phyloP scores from a whole-genome alignment of 1,140 invertebrate species.

The Drosophila dunni region DNA sequence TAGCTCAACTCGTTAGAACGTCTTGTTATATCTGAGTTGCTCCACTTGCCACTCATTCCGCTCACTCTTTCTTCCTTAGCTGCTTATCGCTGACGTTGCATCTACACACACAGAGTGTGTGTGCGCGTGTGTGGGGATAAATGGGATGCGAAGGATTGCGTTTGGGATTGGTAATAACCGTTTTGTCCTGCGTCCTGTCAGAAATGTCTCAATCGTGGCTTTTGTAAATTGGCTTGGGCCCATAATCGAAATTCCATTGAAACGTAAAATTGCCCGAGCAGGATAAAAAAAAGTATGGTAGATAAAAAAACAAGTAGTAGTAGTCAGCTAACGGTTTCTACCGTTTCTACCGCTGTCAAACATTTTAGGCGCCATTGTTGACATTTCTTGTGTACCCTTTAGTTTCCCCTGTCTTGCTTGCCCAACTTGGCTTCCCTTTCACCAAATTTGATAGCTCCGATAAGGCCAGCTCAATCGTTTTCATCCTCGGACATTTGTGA shows the following conservation, averaged over 20 bases:
- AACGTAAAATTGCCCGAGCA: slow-evolving; percentile 70
- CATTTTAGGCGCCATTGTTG: slow-evolving; percentile 58
- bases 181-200: slow-evolving; percentile 67
- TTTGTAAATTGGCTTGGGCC: slow-evolving; percentile 70
- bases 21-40: slow-evolving; percentile 60
- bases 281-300: slow-evolving; percentile 11
- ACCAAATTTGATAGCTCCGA: slow-evolving; percentile 30
- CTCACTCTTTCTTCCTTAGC: not conserved
- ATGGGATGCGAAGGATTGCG: slow-evolving; percentile 55
- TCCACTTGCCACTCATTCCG: slow-evolving; percentile 17
- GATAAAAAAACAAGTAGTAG: slow-evolving; percentile 30
- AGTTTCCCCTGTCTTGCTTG: slow-evolving; percentile 6
- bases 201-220: slow-evolving; percentile 76
- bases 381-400: slow-evolving; percentile 52
- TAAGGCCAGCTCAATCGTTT: slow-evolving; percentile 44
- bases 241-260: slow-evolving; percentile 78
- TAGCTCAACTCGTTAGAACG: slow-evolving; percentile 70
- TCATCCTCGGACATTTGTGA: slow-evolving; percentile 37
- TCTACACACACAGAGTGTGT: slow-evolving; percentile 25
- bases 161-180: slow-evolving; percentile 61
- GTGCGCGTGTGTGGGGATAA: slow-evolving; percentile 20
- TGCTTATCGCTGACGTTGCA: slow-evolving; percentile 66
- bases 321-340: slow-evolving; percentile 47
- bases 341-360: slow-evolving; percentile 39
- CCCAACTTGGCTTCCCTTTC: slow-evolving; percentile 24